Evolutionary conservation across 2,113 vertebrate genomes (phyloP).

Genomic region (Gobio gobio): DNA sequence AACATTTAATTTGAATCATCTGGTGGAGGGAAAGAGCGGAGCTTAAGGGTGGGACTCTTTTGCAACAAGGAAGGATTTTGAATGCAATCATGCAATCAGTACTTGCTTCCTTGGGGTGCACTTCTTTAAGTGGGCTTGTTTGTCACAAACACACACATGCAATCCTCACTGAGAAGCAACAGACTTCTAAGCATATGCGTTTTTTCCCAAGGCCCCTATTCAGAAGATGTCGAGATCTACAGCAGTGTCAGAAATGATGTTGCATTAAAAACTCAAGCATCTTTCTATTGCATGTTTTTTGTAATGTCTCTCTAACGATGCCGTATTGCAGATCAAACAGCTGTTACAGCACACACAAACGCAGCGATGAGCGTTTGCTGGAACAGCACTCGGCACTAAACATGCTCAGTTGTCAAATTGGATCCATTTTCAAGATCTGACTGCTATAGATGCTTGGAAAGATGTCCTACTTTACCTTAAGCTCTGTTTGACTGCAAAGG

Average conservation of each 20-base stretch:
- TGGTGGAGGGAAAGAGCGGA: constrained; percentile 8
- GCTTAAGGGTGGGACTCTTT: constrained; percentile 15
- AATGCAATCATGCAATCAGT: constrained; percentile 49
- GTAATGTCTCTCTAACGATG: constrained; percentile 12
- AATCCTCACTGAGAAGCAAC: not conserved
- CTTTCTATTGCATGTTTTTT: not conserved
- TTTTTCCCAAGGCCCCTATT: constrained; percentile 17
- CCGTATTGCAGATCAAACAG: constrained; percentile 29
- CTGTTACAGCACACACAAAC: constrained; percentile 1
- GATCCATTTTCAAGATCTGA: not conserved
- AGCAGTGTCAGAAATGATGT: not conserved
- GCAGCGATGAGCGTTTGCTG: not conserved
- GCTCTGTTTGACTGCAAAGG: constrained; percentile 4
- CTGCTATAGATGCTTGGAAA: not conserved
- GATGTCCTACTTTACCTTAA: constrained; percentile 18
- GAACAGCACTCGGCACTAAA: not conserved
- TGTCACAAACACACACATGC: not conserved
- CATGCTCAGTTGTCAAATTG: not conserved
- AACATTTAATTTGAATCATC: constrained; percentile 45
- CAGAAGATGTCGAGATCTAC: not conserved
- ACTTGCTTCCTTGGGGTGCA: constrained; percentile 41
- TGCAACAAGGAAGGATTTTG: constrained; percentile 42
- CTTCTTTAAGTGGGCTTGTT: constrained; percentile 12
- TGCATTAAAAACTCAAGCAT: constrained; percentile 14
- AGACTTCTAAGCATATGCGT: constrained; percentile 11